These are phyloP conservation scores for Pachymerium ferrugineum DNA, from an alignment of 2,888 invertebrate species.

Conservation along the genomic window DNA sequence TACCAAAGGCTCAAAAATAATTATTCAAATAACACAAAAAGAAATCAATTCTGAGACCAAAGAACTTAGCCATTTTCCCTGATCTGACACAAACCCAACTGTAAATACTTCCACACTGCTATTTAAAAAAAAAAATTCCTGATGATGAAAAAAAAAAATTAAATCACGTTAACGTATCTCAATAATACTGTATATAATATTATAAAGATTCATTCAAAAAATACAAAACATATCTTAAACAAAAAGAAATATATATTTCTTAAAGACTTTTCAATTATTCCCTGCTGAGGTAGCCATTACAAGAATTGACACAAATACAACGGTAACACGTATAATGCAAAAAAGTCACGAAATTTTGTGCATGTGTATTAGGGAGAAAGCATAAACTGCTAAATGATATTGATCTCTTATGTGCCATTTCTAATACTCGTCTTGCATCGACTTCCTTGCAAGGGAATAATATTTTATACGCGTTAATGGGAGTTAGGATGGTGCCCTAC, in stretches of 20 bases:
- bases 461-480: slow-evolving; percentile 4
- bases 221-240: slow-evolving; percentile 30
- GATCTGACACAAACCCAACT: slow-evolving; percentile 23
- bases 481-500: slow-evolving; percentile 7
- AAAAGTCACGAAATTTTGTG: background rate
- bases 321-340: slow-evolving; percentile 5
- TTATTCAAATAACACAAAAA: background rate
- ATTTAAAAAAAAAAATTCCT: background rate
- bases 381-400: too few species aligned
- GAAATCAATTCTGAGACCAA: background rate
- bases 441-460: background rate
- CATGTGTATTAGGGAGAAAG: background rate
- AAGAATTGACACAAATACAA: slow-evolving; percentile 23
- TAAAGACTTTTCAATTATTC: slow-evolving; percentile 28
- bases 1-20: slow-evolving; percentile 13
- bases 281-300: background rate
- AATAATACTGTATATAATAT: slow-evolving; percentile 26
- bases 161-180: slow-evolving; percentile 9
- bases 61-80: slow-evolving; percentile 8
- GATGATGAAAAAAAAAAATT: background rate
- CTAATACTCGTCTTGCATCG: slow-evolving; percentile 4
- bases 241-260: slow-evolving; percentile 30
- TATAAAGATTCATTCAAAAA: slow-evolving; percentile 21
- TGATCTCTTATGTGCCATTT: background rate
- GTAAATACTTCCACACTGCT: slow-evolving; percentile 28